Evolutionary conservation across 2,888 invertebrate genomes (phyloP).

Genomic region (Morpho achilles): DNA sequence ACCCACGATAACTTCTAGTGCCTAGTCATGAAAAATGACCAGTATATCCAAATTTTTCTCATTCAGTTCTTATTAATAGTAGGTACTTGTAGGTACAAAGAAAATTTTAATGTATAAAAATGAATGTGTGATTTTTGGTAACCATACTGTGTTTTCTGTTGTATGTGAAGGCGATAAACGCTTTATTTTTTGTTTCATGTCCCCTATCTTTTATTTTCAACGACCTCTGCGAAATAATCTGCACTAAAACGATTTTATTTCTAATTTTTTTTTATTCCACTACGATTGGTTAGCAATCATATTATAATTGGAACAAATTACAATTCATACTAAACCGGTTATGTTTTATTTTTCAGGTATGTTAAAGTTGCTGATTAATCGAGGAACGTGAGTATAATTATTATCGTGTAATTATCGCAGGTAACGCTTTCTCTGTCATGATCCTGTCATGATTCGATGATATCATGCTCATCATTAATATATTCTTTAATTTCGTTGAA

Average conservation of each 20-base stretch:
- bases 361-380: slow-evolving; percentile 19
- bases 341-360: slow-evolving; percentile 31
- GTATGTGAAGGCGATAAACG: no score
- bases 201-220: slow-evolving; percentile 17
- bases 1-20: no score
- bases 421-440: slow-evolving; percentile 12
- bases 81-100: no score
- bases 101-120: no score
- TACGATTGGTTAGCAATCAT: slow-evolving; percentile 18
- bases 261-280: slow-evolving; percentile 13
- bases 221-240: slow-evolving; percentile 14
- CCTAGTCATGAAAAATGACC: no score
- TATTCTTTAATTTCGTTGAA: slow-evolving; percentile 2
- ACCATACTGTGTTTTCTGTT: no score
- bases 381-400: slow-evolving; percentile 16
- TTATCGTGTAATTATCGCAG: slow-evolving; percentile 5
- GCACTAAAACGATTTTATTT: slow-evolving; percentile 22
- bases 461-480: slow-evolving; percentile 7
- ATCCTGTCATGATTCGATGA: slow-evolving; percentile 6
- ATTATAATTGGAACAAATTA: slow-evolving; percentile 12
- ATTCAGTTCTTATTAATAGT: no score
- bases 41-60: no score
- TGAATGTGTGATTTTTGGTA: no score
- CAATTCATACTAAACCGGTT: slow-evolving; percentile 20
- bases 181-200: neutral